Base-by-base conservation (phyloP, 1,140 invertebrate species). In the Sesamia nonagrioides region DNA sequence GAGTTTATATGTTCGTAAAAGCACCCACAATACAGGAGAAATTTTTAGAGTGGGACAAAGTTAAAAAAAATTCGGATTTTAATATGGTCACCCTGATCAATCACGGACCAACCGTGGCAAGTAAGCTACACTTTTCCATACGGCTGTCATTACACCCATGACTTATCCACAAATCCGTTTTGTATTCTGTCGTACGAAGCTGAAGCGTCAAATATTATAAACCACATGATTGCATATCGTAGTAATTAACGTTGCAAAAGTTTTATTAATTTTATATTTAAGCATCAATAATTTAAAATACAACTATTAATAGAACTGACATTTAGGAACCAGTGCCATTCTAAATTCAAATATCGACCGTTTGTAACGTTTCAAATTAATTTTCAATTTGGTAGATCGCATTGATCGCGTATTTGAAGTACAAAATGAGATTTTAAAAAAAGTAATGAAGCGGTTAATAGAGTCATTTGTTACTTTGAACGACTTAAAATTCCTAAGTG, bases 301-400 rank as follows among this genome's bases (percentile, higher is more conserved):
- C 4, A 54, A 8, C n/a, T 42, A 66, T 42, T 18, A 66, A 66
- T 66, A 66, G n/a, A 66, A 40, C 17, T 66, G 61, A 66, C 61
- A 42, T 60, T 60, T 60, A 18, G 42, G 61, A 42, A 42, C 42
- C 61, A 21, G 37, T 18, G 61, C 61, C 17, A 21, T 11, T 66
- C 61, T 66, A 40, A 45, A 66, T 66, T 66, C 11, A 18, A 66
- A 66, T 21, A n/a, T 66, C 17, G 37, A 42, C 61, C n/a, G 61
- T 42, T 66, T 37, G n/a, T 0, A 63, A 63, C 17, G 15, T 18
- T 17, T 61, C 35, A 66, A 66, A 66, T 66, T 42, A 66, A 66
- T 66, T 66, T 66, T 17, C 35, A 18, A 63, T 63, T 63, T 63
- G 15, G n/a, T n/a, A 63, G n/a, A 37, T 37, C n/a, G 1, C 15